Evolutionary conservation across 2,888 invertebrate genomes (phyloP).

Genomic region (Psylliodes chrysocephalus): DNA sequence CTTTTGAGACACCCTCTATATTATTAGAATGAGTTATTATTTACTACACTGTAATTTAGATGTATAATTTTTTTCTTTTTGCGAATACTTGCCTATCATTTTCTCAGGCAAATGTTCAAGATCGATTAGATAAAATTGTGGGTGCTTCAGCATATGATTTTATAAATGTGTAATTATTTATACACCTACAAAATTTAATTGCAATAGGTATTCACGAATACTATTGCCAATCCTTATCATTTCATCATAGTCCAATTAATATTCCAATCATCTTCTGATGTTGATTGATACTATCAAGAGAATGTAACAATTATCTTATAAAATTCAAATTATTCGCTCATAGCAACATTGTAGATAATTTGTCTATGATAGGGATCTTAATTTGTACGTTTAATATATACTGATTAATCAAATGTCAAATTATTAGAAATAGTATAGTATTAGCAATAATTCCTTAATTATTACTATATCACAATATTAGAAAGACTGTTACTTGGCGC

Average conservation of each 20-base stretch:
- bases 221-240: conserved; percentile 17
- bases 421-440: too few relatives aligned
- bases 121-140: background rate
- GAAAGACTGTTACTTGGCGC: too few relatives aligned
- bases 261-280: conserved; percentile 11
- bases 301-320: conserved; percentile 4
- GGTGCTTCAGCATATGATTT: background rate
- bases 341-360: background rate
- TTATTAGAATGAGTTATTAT: too few relatives aligned
- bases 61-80: too few relatives aligned
- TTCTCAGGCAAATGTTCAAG: background rate
- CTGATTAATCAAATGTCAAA: too few relatives aligned
- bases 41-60: too few relatives aligned
- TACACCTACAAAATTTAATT: conserved; percentile 16
- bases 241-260: conserved; percentile 10
- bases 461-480: too few relatives aligned
- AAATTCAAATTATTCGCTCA: background rate
- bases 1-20: too few relatives aligned
- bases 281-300: conserved; percentile 4
- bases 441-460: too few relatives aligned
- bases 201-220: conserved; percentile 3
- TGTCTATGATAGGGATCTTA: background rate
- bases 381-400: too few relatives aligned
- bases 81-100: too few relatives aligned
- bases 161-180: conserved; percentile 13